Base-by-base conservation (phyloP, 64 coral and sea anemone genomes). In the Montipora foliosa region DNA sequence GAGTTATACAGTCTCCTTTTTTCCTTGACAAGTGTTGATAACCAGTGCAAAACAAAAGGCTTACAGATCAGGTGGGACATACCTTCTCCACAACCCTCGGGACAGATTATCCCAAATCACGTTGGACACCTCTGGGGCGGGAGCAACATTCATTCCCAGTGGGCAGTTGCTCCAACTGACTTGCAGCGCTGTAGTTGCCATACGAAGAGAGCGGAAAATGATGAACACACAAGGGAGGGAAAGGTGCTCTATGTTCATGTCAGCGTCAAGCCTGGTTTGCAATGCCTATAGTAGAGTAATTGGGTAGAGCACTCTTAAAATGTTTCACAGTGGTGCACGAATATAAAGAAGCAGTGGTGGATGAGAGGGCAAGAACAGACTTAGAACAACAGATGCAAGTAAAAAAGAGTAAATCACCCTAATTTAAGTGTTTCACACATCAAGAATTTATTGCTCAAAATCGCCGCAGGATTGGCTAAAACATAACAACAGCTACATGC, bases 101-200 rank as follows among this genome's bases (percentile, higher is more conserved):
- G 73, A 49, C 15, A 93, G 84, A 44, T 93, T 93, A 7, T 45
- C 66, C 92, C 92, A 93, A 7, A 93, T 73, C 8, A 93, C 84
- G 61, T 93, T 81, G 49, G 85, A 73, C 16, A 88, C 14, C 25
- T 88, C 84, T 12, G 92, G 92, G 44, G 92, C 92, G 25, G 76
- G 83, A 12, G 37, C 20, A 6, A 88, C 55, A 37, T 88, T 79
- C 50, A 88, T 61, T 10, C 44, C 48, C 69, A 93, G 29, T 4
- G 83, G 61, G n/a, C 46, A 77, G 10, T 66, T 88, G 22, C 88
- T 84, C 92, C 92, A 93, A 49, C 22, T 76, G 19, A 81, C 52
- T 70, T 93, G 92, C 21, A 76, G 9, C 46, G 92, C 92, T 17
- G 87, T 76, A 1, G 74, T 93, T 14, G 92, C 92, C 46, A 68